Evolutionary conservation across 2,797 vertebrate species (phyloP).

Genomic region (Alcedo atthis): DNA sequence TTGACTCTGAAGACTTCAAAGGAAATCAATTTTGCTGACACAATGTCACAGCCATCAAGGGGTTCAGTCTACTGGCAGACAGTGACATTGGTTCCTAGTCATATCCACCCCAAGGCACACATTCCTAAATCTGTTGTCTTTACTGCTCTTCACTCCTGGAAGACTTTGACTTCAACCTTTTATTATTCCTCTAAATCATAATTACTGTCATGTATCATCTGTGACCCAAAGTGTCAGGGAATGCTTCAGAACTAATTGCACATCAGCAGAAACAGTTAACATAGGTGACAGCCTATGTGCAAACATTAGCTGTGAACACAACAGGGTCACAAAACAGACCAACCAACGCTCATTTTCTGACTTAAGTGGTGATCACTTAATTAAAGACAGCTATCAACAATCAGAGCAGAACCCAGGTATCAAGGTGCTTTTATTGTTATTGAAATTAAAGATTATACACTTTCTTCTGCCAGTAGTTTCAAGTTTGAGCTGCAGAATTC

Average conservation of each 20-base stretch:
- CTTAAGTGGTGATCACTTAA: constrained; percentile 5
- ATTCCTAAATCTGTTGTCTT: not conserved
- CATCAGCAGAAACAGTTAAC: not conserved
- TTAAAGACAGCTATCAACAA: constrained; percentile 4
- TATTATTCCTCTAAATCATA: not conserved
- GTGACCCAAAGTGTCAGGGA: constrained; percentile 4
- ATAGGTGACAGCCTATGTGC: not conserved
- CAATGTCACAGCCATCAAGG: not conserved
- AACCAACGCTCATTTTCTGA: not conserved
- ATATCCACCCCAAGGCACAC: not conserved
- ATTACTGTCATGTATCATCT: constrained; percentile 30
- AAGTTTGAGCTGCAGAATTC: not conserved
- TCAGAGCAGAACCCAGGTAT: constrained; percentile 7
- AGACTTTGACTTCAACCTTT: constrained; percentile 43
- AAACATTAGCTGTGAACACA: not conserved
- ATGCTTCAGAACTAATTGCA: not conserved
- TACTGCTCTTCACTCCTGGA: not conserved
- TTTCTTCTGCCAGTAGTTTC: constrained; percentile 11
- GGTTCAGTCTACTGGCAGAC: not conserved
- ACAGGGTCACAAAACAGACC: not conserved
- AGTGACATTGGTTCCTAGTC: not conserved
- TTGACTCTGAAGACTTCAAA: not conserved
- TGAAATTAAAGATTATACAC: not conserved
- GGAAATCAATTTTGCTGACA: not conserved
- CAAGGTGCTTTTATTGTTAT: not conserved